Conservation (phyloP, 2,113 vertebrate species). For the Pungitius pungitius region DNA sequence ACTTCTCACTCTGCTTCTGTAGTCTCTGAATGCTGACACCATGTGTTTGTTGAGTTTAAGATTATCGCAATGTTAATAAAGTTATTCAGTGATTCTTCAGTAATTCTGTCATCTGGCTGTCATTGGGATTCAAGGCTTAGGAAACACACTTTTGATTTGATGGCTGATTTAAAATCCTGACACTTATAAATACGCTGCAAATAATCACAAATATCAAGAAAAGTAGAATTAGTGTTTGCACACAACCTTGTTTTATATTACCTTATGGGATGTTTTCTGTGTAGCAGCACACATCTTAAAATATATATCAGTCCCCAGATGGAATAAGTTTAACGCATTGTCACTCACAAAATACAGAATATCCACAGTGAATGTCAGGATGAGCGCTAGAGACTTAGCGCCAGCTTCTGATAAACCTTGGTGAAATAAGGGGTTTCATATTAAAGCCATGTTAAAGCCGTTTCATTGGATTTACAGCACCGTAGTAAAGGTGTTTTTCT, state of each 20-base stretch:
- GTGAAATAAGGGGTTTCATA: constrained; percentile 58
- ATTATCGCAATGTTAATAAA: constrained; percentile 78
- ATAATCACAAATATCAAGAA: constrained; percentile 38
- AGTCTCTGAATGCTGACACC: constrained; percentile 66
- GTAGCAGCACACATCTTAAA: constrained; percentile 47
- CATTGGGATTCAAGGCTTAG: constrained; percentile 40
- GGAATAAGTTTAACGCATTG: constrained; percentile 37
- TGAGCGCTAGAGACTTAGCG: constrained; percentile 51
- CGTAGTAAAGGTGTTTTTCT: constrained; percentile 56
- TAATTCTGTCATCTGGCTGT: constrained; percentile 65
- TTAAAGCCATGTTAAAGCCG: constrained; percentile 58
- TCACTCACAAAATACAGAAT: constrained; percentile 41
- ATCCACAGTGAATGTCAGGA: constrained; percentile 49
- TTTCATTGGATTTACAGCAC: constrained; percentile 58
- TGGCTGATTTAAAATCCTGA: constrained; percentile 52
- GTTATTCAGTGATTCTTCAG: constrained; percentile 74
- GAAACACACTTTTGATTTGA: constrained; percentile 26
- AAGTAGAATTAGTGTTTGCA: constrained; percentile 38
- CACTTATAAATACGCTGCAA: constrained; percentile 66
- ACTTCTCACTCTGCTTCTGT: constrained; percentile 51
- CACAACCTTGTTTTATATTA: constrained; percentile 34
- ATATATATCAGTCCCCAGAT: constrained; percentile 46
- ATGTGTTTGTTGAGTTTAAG: constrained; percentile 76
- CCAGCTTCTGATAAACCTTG: constrained; percentile 62
- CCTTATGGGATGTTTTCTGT: constrained; percentile 39